phyloP scores from a whole-genome alignment of 2,797 vertebrate species.

The Clarias platycephalus region DNA sequence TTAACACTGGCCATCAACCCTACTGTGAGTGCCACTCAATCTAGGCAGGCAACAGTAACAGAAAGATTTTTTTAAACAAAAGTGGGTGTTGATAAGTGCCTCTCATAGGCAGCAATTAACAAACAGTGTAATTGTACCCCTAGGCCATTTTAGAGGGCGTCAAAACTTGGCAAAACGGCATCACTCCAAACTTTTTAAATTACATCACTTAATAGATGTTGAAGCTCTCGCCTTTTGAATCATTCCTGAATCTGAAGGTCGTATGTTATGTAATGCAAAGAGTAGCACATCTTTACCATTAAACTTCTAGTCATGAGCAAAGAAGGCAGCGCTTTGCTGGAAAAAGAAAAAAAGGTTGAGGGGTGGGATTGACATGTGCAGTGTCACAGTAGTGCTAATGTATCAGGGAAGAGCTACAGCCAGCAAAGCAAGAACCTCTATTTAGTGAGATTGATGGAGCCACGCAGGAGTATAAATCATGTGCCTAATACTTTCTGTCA shows the following conservation, averaged over 20 bases:
- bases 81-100: conserved; percentile 51
- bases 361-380: neutral
- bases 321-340: no score
- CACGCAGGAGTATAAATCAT: neutral
- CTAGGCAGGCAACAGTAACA: conserved; percentile 36
- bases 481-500: conserved; percentile 4
- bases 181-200: conserved; percentile 46
- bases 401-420: neutral
- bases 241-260: conserved; percentile 16
- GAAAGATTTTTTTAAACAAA: conserved; percentile 42
- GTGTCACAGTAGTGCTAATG: conserved; percentile 14
- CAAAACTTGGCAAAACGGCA: conserved; percentile 36
- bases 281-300: neutral
- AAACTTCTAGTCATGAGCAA: neutral
- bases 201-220: conserved; percentile 34
- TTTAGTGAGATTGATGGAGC: conserved; percentile 8
- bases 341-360: neutral
- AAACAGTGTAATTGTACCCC: conserved; percentile 49
- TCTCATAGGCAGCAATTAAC: conserved; percentile 44
- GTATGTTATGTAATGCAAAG: neutral
- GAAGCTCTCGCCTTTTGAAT: conserved; percentile 28
- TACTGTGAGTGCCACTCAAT: conserved; percentile 59
- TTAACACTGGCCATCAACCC: conserved; percentile 67
- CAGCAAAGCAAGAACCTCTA: neutral
- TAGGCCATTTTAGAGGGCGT: conserved; percentile 27